Conservation (phyloP, 2,888 invertebrate species). For the Agonopterix arenella region DNA sequence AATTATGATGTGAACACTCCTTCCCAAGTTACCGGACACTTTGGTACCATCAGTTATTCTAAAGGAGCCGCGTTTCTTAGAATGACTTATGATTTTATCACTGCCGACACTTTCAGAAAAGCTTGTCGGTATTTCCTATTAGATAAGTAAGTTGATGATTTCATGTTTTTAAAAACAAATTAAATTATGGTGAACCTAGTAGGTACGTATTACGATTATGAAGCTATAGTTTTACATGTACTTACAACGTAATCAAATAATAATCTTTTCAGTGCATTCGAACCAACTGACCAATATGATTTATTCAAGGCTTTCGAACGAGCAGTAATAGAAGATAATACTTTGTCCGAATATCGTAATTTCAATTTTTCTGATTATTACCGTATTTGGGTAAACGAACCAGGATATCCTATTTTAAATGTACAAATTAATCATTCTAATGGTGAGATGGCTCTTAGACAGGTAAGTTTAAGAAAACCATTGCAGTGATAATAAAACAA, state of each 20-base stretch:
- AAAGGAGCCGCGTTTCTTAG: conserved; percentile 76
- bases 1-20: conserved; percentile 78
- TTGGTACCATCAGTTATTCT: conserved; percentile 82
- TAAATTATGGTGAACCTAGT: no score
- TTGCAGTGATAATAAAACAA: not conserved
- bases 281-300: conserved; percentile 64
- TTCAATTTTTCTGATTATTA: conserved; percentile 69
- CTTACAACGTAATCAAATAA: no score
- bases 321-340: conserved; percentile 41
- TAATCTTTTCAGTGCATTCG: conserved; percentile 42
- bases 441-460: conserved; percentile 44
- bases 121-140: conserved; percentile 51
- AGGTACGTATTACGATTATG: no score
- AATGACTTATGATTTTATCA: conserved; percentile 56
- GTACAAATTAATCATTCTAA: conserved; percentile 59
- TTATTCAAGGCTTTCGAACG: conserved; percentile 64
- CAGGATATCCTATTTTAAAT: conserved; percentile 77
- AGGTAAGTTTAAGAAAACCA: conserved; percentile 37
- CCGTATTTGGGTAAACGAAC: conserved; percentile 78
- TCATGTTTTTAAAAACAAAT: not conserved
- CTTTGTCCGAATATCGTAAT: conserved; percentile 36
- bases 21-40: conserved; percentile 78
- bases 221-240: no score
- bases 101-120: conserved; percentile 42
- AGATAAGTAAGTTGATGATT: conserved; percentile 57